These are phyloP conservation scores for Sciurus niger DNA, from an alignment of 2,113 vertebrate genomes.

Conservation along the genomic window DNA sequence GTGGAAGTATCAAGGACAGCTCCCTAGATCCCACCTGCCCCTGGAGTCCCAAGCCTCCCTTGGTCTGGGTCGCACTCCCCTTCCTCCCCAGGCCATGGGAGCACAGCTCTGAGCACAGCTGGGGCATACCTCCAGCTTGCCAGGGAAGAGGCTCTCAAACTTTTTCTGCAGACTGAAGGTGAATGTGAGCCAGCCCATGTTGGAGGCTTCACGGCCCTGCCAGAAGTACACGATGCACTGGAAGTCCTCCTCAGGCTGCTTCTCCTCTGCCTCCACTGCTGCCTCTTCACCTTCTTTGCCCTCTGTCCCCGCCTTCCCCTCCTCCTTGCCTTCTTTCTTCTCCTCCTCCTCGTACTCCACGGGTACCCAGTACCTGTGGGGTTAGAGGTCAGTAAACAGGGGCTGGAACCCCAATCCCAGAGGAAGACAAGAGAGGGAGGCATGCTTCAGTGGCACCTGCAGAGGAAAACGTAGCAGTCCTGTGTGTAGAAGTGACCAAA, in stretches of 20 bases:
- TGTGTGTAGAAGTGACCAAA: constrained; percentile 98
- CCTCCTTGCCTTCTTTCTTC: constrained; percentile 81
- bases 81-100: background rate
- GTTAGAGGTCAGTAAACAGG: background rate
- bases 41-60: fast-evolving
- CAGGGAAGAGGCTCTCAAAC: constrained; percentile 98
- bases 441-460: constrained; percentile 90
- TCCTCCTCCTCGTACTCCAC: constrained; percentile 96
- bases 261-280: constrained; percentile 92
- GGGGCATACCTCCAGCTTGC: constrained; percentile 94
- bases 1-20: background rate
- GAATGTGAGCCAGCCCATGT: constrained; percentile 99
- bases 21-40: too few species aligned
- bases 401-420: too few species aligned
- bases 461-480: constrained; percentile 99
- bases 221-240: constrained; percentile 99
- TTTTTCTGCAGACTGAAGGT: constrained; percentile 99
- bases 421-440: fast-evolving
- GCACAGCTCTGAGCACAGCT: fast-evolving
- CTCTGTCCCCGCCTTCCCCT: constrained; percentile 64
- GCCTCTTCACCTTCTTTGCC: constrained; percentile 83
- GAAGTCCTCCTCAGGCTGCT: constrained; percentile 97
- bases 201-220: constrained; percentile 98
- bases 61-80: background rate
- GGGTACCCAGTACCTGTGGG: constrained; percentile 96